Conservation (phyloP, 2,797 vertebrate genomes). For the Adelosebastes latens region DNA sequence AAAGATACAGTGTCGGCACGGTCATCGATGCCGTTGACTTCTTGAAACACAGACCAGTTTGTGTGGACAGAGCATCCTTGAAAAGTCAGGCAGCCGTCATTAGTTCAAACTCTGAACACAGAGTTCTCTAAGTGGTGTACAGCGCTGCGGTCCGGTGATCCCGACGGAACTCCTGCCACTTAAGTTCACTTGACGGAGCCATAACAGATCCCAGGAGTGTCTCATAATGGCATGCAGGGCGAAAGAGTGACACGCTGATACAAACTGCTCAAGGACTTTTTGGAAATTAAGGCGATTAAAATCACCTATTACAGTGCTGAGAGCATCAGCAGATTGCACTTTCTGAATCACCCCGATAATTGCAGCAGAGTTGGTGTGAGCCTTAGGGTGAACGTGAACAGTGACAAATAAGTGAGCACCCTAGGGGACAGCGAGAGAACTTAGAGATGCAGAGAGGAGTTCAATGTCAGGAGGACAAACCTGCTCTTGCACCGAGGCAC, state of each 20-base stretch:
- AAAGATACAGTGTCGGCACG: not conserved
- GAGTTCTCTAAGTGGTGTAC: slow-evolving; percentile 1
- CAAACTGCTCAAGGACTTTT: slow-evolving; percentile 59
- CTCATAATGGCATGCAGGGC: slow-evolving; percentile 8
- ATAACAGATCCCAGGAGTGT: slow-evolving; percentile 29
- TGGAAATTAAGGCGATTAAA: slow-evolving; percentile 64
- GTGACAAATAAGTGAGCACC: slow-evolving; percentile 42
- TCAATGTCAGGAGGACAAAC: slow-evolving; percentile 52
- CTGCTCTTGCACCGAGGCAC: not conserved
- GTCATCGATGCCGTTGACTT: not conserved
- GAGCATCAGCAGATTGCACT: slow-evolving; percentile 53
- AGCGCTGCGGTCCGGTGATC: not conserved
- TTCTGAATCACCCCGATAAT: slow-evolving; percentile 61
- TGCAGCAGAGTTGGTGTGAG: slow-evolving; percentile 50
- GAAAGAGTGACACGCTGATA: slow-evolving; percentile 8
- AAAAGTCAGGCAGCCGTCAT: slow-evolving; percentile 4
- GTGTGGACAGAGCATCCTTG: slow-evolving; percentile 5
- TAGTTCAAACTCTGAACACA: slow-evolving; percentile 6
- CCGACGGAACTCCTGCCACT: slow-evolving; percentile 24
- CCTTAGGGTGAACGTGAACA: slow-evolving; percentile 50
- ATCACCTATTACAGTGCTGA: slow-evolving; percentile 39
- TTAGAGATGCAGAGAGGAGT: slow-evolving; percentile 25
- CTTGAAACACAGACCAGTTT: not conserved
- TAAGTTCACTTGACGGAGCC: slow-evolving; percentile 22
- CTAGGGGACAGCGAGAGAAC: slow-evolving; percentile 1